Conservation (phyloP, 2,797 vertebrate species). For the Ceryle rudis region DNA sequence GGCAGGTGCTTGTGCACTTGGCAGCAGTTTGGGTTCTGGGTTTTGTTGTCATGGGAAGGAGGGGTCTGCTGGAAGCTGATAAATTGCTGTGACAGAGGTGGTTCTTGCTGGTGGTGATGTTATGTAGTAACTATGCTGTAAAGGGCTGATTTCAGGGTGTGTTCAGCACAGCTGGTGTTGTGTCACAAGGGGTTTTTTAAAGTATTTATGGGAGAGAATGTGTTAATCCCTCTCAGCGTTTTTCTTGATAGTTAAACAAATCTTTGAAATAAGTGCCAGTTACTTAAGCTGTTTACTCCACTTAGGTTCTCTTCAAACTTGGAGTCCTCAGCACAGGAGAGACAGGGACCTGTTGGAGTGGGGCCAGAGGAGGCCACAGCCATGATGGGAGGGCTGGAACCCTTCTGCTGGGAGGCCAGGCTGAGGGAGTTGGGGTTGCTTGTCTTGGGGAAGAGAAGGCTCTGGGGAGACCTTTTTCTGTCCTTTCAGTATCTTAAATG, state of each 20-base stretch:
- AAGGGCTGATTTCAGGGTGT: neutral
- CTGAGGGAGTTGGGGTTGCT: no score
- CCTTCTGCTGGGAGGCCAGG: no score
- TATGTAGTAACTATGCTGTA: neutral
- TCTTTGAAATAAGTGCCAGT: neutral
- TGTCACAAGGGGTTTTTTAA: neutral
- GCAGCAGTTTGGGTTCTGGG: neutral
- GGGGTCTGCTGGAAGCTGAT: neutral
- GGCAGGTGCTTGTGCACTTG: slow-evolving; percentile 8
- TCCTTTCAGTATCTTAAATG: neutral
- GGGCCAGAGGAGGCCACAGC: no score
- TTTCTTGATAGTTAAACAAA: neutral
- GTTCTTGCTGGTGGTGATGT: neutral
- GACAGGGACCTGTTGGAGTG: no score
- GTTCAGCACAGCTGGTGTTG: neutral
- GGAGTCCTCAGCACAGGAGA: neutral
- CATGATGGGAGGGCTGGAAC: no score
- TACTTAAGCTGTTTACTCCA: neutral
- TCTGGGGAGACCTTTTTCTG: neutral
- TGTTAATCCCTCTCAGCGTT: neutral
- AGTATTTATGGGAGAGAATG: neutral
- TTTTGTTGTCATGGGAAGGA: neutral
- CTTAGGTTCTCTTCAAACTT: neutral
- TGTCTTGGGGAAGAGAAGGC: neutral
- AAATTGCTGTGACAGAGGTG: neutral